These are phyloP conservation scores for Pardosa pseudoannulata DNA, from an alignment of 2,888 invertebrate genomes.

Conservation along the genomic window DNA sequence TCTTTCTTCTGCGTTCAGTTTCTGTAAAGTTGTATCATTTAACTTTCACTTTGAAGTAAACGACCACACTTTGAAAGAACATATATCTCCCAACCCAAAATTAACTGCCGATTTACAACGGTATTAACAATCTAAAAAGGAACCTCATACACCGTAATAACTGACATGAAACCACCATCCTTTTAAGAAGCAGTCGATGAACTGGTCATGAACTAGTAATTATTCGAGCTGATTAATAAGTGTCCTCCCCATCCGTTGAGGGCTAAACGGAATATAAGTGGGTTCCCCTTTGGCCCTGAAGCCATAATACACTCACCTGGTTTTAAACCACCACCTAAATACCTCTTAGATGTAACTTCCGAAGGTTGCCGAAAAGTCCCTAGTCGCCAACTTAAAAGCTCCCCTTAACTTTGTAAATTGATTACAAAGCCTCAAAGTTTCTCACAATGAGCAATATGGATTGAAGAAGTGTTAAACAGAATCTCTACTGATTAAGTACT, in stretches of 20 bases:
- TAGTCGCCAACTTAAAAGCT: no score
- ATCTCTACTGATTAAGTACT: no score
- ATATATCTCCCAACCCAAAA: not conserved
- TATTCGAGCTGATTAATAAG: conserved; percentile 43
- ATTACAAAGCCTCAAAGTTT: no score
- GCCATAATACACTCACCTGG: not conserved
- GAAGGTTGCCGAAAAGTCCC: not conserved
- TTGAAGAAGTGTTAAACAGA: no score
- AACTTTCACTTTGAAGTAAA: not conserved
- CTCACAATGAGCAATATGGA: no score
- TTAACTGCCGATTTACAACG: conserved; percentile 48
- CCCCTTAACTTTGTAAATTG: no score
- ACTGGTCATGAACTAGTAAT: conserved; percentile 29
- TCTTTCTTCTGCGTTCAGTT: not conserved
- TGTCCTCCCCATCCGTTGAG: not conserved
- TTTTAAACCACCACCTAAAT: not conserved
- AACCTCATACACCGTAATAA: conserved; percentile 46
- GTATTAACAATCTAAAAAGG: conserved; percentile 47
- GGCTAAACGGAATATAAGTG: not conserved
- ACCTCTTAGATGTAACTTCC: not conserved
- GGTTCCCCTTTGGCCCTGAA: not conserved
- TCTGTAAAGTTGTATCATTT: not conserved
- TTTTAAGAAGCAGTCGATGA: conserved; percentile 26
- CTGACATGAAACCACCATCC: conserved; percentile 29
- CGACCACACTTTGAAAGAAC: not conserved